Percentiles rank a stretch among this genome's conserved stretches.
phyloP scores from a whole-genome alignment of 2,888 invertebrate species.

The Erebia palarica region DNA sequence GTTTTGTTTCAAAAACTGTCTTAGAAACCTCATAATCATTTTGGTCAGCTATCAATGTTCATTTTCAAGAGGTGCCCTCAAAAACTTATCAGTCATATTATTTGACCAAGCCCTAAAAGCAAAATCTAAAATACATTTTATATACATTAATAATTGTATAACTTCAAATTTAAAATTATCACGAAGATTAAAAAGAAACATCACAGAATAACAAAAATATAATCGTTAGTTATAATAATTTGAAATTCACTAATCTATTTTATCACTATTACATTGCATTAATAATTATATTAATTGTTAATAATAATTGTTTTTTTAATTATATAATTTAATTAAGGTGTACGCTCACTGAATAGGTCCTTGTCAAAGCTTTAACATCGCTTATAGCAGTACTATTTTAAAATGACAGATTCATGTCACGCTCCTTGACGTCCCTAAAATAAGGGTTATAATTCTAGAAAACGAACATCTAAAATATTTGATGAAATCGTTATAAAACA shows the following conservation, averaged over 20 bases:
- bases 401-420: too few relatives aligned
- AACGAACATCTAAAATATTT: too few relatives aligned
- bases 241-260: slow-evolving; percentile 9
- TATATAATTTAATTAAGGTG: not conserved
- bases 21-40: too few relatives aligned
- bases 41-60: too few relatives aligned
- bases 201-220: slow-evolving; percentile 22
- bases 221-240: not conserved
- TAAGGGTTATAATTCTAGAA: too few relatives aligned
- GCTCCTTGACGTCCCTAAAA: too few relatives aligned
- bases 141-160: not conserved
- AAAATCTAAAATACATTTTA: not conserved
- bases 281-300: not conserved
- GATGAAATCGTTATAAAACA: too few relatives aligned
- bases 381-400: too few relatives aligned
- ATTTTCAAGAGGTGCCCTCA: too few relatives aligned
- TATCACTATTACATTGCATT: not conserved
- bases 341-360: not conserved
- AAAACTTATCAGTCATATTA: too few relatives aligned
- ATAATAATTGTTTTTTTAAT: not conserved
- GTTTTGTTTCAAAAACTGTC: too few relatives aligned
- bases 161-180: not conserved
- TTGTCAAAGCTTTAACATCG: not conserved
- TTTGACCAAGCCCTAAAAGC: not conserved
- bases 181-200: slow-evolving; percentile 14